These are phyloP conservation scores for Lerema accius DNA, from an alignment of 1,140 invertebrate genomes.

Conservation along the genomic window DNA sequence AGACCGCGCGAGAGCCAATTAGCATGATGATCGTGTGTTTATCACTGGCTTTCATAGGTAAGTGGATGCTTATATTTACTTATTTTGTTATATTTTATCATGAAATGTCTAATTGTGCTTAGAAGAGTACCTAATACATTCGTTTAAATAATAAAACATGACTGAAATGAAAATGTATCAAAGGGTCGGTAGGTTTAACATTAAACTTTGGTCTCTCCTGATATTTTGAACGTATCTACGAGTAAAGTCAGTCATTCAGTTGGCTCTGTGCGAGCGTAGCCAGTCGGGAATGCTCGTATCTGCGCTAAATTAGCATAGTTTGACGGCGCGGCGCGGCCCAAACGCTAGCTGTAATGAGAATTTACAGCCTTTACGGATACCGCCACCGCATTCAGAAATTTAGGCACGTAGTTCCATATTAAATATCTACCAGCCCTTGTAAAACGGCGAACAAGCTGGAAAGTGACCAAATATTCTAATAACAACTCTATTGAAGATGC, in stretches of 20 bases:
- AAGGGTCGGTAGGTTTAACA: too few relatives aligned
- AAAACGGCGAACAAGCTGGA: slow-evolving; percentile 18
- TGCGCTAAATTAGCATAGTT: slow-evolving; percentile 65
- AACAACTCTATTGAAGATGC: slow-evolving; percentile 4
- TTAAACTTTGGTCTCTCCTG: too few relatives aligned
- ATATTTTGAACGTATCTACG: background rate
- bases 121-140: too few relatives aligned
- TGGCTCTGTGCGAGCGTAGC: slow-evolving; percentile 20
- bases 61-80: slow-evolving; percentile 45
- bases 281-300: slow-evolving; percentile 34
- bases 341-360: slow-evolving; percentile 54
- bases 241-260: background rate
- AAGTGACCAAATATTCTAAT: slow-evolving; percentile 30
- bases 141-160: too few relatives aligned
- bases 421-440: slow-evolving; percentile 26
- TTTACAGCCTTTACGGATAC: slow-evolving; percentile 52
- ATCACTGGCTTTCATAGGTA: background rate
- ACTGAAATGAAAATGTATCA: too few relatives aligned
- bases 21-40: slow-evolving; percentile 1
- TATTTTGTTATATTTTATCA: background rate
- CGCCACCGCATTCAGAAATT: slow-evolving; percentile 43
- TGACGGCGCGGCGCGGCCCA: slow-evolving; percentile 47
- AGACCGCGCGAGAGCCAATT: slow-evolving; percentile 4
- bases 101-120: too few relatives aligned
- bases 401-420: slow-evolving; percentile 39